Conservation (phyloP, 1,140 invertebrate genomes). For the Saxidomus purpurata region DNA sequence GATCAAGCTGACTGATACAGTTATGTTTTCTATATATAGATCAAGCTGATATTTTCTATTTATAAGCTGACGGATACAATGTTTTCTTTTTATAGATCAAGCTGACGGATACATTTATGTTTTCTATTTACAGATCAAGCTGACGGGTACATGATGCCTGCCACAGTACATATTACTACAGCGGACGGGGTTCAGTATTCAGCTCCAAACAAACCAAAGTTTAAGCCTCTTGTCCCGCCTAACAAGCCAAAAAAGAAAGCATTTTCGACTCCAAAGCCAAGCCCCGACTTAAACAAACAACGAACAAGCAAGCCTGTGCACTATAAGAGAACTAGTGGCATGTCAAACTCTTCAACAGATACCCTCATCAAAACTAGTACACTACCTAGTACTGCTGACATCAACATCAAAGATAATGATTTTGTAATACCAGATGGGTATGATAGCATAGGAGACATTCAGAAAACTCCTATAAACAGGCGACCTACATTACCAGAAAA, state of each 20-base stretch:
- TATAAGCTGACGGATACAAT: no score
- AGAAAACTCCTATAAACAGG: background rate
- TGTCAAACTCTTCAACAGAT: background rate
- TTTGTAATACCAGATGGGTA: background rate
- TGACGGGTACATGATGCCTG: constrained; percentile 51
- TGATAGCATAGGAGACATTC: constrained; percentile 53
- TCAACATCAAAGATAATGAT: background rate
- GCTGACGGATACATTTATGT: no score
- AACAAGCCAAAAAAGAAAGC: background rate
- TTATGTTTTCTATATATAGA: no score
- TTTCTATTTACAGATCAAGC: constrained; percentile 2
- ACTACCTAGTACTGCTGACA: background rate
- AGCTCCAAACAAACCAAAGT: constrained; percentile 41
- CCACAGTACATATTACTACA: background rate
- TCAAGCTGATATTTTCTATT: no score
- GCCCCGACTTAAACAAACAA: constrained; percentile 17
- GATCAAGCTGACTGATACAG: no score
- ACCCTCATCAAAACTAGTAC: background rate
- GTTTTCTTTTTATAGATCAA: no score
- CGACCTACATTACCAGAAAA: constrained; percentile 32
- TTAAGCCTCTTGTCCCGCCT: background rate
- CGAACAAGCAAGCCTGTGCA: constrained; percentile 42
- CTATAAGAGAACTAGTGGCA: constrained; percentile 21
- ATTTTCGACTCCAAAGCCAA: background rate
- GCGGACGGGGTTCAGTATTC: constrained; percentile 12